Percentiles rank a stretch among this genome's conserved stretches.
Evolutionary conservation across 2,797 vertebrate species (phyloP).

Genomic region (Mallotus villosus): DNA sequence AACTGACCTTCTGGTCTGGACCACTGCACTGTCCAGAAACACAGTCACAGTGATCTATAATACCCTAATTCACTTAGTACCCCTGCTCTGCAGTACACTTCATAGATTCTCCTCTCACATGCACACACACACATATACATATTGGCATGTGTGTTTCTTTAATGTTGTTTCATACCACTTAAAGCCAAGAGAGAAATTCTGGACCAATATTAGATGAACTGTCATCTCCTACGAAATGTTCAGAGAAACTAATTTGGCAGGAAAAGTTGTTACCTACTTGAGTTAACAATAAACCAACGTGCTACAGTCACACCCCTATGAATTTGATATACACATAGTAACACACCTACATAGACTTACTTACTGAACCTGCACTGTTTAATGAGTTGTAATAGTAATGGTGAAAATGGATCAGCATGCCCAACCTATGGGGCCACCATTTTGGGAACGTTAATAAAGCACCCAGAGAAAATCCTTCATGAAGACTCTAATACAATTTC

Average conservation of each 20-base stretch:
- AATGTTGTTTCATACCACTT: slow-evolving; percentile 29
- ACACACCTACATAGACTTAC: not conserved
- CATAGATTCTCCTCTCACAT: slow-evolving; percentile 29
- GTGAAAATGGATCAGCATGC: too few relatives aligned
- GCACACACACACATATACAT: slow-evolving; percentile 7
- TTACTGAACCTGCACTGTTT: too few relatives aligned
- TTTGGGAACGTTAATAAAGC: not conserved
- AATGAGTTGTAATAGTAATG: too few relatives aligned
- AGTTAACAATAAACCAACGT: too few relatives aligned
- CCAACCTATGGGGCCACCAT: not conserved
- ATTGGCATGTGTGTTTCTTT: slow-evolving; percentile 11
- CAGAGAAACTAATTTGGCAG: too few relatives aligned
- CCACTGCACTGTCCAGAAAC: slow-evolving; percentile 1
- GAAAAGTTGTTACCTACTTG: too few relatives aligned
- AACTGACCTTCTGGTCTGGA: slow-evolving; percentile 18
- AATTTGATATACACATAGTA: not conserved
- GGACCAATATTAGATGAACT: not conserved
- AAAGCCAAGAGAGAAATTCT: slow-evolving; percentile 16
- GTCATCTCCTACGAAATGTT: too few relatives aligned
- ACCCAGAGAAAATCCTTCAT: not conserved
- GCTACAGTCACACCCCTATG: too few relatives aligned
- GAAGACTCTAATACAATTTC: slow-evolving; percentile 20
- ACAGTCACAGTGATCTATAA: slow-evolving; percentile 5
- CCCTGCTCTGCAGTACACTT: slow-evolving; percentile 17
- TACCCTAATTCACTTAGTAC: slow-evolving; percentile 23